Base-by-base conservation (phyloP, 2,888 invertebrate species). In the Dyspetes luteomarginatus region DNA sequence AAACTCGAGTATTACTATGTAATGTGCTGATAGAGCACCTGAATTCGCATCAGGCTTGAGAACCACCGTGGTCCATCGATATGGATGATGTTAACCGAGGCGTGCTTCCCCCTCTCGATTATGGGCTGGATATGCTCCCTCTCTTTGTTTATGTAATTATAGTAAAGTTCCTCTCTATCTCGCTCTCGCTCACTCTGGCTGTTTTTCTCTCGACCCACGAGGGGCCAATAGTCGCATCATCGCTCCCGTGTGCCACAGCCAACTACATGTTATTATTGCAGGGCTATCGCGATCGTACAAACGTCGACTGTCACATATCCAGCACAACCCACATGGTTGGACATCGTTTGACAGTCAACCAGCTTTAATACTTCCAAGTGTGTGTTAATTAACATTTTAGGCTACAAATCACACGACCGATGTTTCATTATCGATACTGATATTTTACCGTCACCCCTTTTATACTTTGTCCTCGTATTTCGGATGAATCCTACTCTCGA, bases 11-110 rank as follows among this genome's bases (percentile, higher is more conserved):
- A 2, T 43, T 28, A 19, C 12, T 12, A 58, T 15, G 17, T 19
- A 58, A 24, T 17, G 9, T 19, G 3, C 45, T 24, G 26, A 50
- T 22, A 30, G 50, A 64, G 56, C 22, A 15, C 72, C 73, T 58
- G 41, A 22, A 12, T 22, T n/a, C 43, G 62, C 65, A 74, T n/a
- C 50, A 69, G 73, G 68, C 81, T 83, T 80, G 80, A 52, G 71
- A 52, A 24, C 30, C 15, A 77, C 79, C 68, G 86, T 83, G 85
- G 85, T 87, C 88, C 88, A 87, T 88, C 88, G 88, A 88, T 88
- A 88, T 87, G 87, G 89, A 86, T 87, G 89, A 89, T 88, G 87
- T 87, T 88, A 88, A 90, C 86, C 85, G 87, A 88, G 81, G 87
- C 88, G 84, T 89, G 88, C 81, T 88, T 88, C 86, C 84, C 86